Conservation (phyloP, 2,888 invertebrate species). For the Stictocephala bisonia region DNA sequence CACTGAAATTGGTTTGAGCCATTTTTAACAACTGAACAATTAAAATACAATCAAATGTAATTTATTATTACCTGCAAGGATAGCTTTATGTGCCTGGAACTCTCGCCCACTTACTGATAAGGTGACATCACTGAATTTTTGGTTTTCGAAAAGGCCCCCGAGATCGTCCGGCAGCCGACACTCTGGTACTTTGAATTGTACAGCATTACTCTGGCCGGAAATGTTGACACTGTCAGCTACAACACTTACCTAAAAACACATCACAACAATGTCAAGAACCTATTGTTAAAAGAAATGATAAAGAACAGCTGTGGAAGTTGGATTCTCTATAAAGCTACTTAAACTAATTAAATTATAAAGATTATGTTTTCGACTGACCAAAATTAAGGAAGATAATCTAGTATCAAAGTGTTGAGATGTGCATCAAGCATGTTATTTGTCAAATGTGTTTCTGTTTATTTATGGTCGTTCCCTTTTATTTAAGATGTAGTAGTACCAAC, state of each 20-base stretch:
- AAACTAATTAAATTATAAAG: neutral
- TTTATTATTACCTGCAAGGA: conserved; percentile 84
- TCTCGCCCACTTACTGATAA: conserved; percentile 91
- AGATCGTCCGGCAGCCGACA: conserved; percentile 95
- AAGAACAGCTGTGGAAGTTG: neutral
- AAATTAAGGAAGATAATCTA: no score
- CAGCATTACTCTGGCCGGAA: conserved; percentile 97
- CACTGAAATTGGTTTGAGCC: no score
- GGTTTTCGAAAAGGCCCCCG: conserved; percentile 94
- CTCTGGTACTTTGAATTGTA: conserved; percentile 97
- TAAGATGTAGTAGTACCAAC: no score
- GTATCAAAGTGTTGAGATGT: no score
- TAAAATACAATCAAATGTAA: no score
- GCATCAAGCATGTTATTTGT: no score
- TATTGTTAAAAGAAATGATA: neutral
- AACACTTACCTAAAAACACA: conserved; percentile 85
- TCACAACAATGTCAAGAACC: no score
- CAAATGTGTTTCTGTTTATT: no score
- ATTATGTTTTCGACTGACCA: neutral
- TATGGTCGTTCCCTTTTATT: no score
- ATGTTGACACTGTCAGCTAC: conserved; percentile 99
- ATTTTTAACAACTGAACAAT: no score
- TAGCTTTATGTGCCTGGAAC: conserved; percentile 97
- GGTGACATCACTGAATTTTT: conserved; percentile 97
- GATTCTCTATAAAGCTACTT: neutral